Percentiles rank a stretch among this genome's conserved stretches.
These are phyloP conservation scores for Eira barbara DNA, from an alignment of 2,113 vertebrate genomes.

Conservation along the genomic window DNA sequence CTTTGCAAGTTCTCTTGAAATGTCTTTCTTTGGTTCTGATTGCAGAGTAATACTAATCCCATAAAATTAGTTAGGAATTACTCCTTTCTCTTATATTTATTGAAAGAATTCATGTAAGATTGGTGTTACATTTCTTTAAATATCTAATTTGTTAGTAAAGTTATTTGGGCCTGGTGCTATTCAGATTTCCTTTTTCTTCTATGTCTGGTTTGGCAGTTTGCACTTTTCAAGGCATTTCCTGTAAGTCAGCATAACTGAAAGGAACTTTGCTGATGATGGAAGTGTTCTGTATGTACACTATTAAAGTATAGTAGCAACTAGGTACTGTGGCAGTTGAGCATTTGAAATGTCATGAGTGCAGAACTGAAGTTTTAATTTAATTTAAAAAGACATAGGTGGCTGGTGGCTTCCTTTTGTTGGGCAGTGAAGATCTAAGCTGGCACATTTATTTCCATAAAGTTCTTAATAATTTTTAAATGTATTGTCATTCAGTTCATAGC, in stretches of 20 bases:
- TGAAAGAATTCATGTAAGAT: neutral
- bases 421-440: neutral
- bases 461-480: neutral
- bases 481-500: neutral
- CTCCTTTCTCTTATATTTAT: neutral
- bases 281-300: neutral
- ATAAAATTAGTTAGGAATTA: neutral
- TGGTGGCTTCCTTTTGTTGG: neutral
- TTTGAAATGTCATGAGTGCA: neutral
- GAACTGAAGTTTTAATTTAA: neutral
- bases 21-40: neutral
- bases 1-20: neutral
- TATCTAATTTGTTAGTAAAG: neutral
- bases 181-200: neutral
- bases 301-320: neutral
- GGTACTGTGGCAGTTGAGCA: neutral
- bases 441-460: neutral
- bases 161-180: neutral
- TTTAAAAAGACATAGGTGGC: neutral
- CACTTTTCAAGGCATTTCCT: neutral
- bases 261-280: neutral
- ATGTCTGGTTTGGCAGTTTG: neutral
- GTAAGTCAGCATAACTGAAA: neutral
- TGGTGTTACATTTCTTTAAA: neutral
- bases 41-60: neutral